phyloP scores from a whole-genome alignment of 1,140 invertebrate species.

The Aphelenchoides fujianensis region DNA sequence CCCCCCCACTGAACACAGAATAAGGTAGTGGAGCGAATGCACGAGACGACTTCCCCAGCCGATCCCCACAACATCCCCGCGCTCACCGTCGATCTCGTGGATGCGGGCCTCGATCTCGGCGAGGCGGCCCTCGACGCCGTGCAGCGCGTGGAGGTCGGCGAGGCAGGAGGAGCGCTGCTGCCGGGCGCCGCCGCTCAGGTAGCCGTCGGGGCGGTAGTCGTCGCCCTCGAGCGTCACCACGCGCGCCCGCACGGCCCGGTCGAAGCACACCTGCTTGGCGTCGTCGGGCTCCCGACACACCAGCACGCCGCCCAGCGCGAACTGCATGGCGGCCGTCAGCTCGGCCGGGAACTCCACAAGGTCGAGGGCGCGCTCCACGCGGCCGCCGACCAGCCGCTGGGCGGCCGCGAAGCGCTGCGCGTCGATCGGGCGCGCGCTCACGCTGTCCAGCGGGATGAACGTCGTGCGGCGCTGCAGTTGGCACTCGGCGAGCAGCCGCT shows the following conservation, averaged over 20 bases:
- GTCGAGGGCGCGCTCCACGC: constrained; percentile 78
- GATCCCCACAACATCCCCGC: neutral
- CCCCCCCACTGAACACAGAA: too few species aligned
- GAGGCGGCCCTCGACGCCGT: constrained; percentile 20
- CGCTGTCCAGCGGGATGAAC: constrained; percentile 87
- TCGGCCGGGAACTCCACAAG: constrained; percentile 75
- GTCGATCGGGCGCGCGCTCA: constrained; percentile 63
- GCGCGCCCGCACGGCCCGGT: constrained; percentile 72
- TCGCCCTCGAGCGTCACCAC: constrained; percentile 89
- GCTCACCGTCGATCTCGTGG: neutral
- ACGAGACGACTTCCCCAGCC: too few species aligned
- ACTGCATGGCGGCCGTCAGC: constrained; percentile 77
- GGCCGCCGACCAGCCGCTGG: constrained; percentile 59
- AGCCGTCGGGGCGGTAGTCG: constrained; percentile 81
- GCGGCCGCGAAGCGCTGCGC: constrained; percentile 21
- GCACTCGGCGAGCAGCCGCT: neutral
- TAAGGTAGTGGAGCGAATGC: too few species aligned
- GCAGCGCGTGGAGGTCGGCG: constrained; percentile 15
- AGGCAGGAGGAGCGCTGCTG: neutral
- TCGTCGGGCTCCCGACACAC: constrained; percentile 77
- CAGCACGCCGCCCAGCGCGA: constrained; percentile 79
- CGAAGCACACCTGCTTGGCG: constrained; percentile 76
- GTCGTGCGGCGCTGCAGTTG: constrained; percentile 69
- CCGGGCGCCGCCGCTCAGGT: constrained; percentile 74
- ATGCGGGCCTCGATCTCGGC: constrained; percentile 32